Conservation (phyloP, 2,888 invertebrate species). For the Nephrotoma guestfalica region DNA sequence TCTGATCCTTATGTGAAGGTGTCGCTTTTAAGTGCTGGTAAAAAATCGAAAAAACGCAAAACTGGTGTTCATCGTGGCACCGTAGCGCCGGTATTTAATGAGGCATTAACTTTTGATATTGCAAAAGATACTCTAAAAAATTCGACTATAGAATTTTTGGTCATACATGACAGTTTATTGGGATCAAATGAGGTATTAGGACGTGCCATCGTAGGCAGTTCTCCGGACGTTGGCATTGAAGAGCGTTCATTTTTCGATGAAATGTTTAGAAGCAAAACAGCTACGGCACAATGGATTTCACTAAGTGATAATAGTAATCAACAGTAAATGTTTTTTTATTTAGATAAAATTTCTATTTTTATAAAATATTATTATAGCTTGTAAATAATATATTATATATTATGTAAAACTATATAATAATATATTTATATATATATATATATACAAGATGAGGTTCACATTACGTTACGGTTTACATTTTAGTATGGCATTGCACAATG, state of each 20-base stretch:
- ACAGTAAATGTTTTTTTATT: background rate
- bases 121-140: constrained; percentile 46
- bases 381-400: background rate
- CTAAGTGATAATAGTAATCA: constrained; percentile 27
- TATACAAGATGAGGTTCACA: background rate
- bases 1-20: constrained; percentile 94
- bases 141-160: constrained; percentile 40
- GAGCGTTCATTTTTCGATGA: constrained; percentile 40
- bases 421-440: background rate
- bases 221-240: constrained; percentile 29
- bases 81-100: constrained; percentile 81
- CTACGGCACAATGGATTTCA: constrained; percentile 43
- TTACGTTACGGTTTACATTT: background rate
- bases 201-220: constrained; percentile 37
- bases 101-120: constrained; percentile 85
- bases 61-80: constrained; percentile 81
- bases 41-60: constrained; percentile 85
- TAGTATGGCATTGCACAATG: background rate
- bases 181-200: constrained; percentile 41
- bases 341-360: background rate
- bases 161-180: constrained; percentile 44
- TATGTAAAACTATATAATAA: background rate
- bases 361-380: background rate
- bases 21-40: constrained; percentile 71
- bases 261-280: constrained; percentile 40